Conservation (phyloP, 2,113 vertebrate species). For the Sus scrofa region T2T-Sscrofa CM000824.6:76242001-76242500, state of each 20-base stretch:
- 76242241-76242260: not conserved
- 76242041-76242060: not conserved
- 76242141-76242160: constrained; percentile 41
- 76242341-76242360: not conserved
- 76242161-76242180: not conserved
- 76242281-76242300: not conserved
- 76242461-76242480: too few relatives aligned
- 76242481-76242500: too few relatives aligned
- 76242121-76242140: constrained; percentile 13
- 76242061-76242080: not conserved
- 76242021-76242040: not conserved
- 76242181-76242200: not conserved
- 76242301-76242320: not conserved
- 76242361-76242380: constrained; percentile 4
- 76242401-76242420: not conserved
- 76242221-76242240: not conserved
- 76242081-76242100: not conserved
- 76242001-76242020: not conserved
- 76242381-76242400: constrained; percentile 6
- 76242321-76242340: not conserved
- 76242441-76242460: too few relatives aligned
- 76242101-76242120: not conserved
- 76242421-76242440: too few relatives aligned
- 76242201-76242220: not conserved
- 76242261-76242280: not conserved